Percentiles rank a stretch among this genome's conserved stretches.
Evolutionary conservation across 2,797 vertebrate species (phyloP).

Genomic region (Philypnodon macrostomus): DNA sequence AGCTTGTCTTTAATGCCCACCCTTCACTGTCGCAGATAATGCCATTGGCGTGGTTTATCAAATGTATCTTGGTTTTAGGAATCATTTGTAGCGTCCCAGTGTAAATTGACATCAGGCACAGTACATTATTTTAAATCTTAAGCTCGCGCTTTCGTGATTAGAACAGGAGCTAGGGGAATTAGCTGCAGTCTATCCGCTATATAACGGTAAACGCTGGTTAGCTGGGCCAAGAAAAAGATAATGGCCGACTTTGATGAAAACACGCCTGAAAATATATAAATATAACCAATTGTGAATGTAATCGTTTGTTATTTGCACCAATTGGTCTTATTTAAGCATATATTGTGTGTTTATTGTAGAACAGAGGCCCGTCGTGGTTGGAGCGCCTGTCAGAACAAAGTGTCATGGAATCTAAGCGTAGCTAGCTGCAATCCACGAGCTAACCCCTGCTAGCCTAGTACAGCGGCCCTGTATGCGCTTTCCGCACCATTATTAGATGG

Average conservation of each 20-base stretch:
- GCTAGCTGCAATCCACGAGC: conserved; percentile 37
- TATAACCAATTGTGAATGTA: accelerated
- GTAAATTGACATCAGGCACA: neutral
- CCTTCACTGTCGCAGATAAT: conserved; percentile 35
- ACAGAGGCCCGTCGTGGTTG: conserved; percentile 48
- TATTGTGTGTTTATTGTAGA: conserved; percentile 31
- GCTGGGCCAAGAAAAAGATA: conserved; percentile 55
- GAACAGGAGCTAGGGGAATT: conserved; percentile 13
- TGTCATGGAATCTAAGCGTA: conserved; percentile 67
- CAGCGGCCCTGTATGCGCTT: conserved; percentile 44
- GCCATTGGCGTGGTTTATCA: conserved; percentile 3
- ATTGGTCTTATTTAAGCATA: neutral
- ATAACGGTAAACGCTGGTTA: conserved; percentile 30
- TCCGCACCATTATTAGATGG: conserved; percentile 43
- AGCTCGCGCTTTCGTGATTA: conserved; percentile 17
- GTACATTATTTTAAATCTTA: neutral
- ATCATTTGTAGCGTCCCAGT: neutral
- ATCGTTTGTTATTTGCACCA: neutral
- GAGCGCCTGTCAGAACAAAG: conserved; percentile 69
- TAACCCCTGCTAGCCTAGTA: conserved; percentile 34
- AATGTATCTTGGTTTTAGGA: neutral
- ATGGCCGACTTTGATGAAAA: conserved; percentile 29
- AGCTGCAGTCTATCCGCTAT: conserved; percentile 20
- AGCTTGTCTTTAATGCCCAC: conserved; percentile 54
- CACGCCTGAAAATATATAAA: neutral